Conservation (phyloP, 2,888 invertebrate genomes). For the Nemapogon koenigi region DNA sequence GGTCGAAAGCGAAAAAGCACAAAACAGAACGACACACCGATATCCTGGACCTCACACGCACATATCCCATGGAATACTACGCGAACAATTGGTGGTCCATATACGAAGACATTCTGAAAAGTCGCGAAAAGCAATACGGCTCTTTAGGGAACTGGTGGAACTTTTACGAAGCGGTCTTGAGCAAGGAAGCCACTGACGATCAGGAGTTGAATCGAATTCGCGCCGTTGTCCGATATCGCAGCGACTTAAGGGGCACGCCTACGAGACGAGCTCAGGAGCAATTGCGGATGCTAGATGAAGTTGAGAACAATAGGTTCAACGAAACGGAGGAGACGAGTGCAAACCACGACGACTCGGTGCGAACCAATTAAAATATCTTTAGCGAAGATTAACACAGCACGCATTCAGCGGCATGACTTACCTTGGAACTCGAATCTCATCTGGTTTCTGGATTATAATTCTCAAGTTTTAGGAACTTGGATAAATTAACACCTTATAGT, state of each 20-base stretch:
- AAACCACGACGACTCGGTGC: constrained; percentile 37
- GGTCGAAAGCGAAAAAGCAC: constrained; percentile 25
- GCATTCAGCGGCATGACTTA: too few relatives aligned
- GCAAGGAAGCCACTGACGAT: constrained; percentile 30
- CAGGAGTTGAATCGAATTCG: constrained; percentile 34
- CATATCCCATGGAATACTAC: constrained; percentile 51
- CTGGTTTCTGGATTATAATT: too few relatives aligned
- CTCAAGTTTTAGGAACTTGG: too few relatives aligned
- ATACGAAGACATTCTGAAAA: constrained; percentile 50
- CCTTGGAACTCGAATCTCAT: too few relatives aligned
- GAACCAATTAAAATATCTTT: constrained; percentile 1
- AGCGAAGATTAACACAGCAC: too few relatives aligned
- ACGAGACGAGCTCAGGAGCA: constrained; percentile 49
- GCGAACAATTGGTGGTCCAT: constrained; percentile 61
- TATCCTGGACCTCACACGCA: constrained; percentile 45
- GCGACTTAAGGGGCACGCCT: constrained; percentile 29
- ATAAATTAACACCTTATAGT: too few relatives aligned
- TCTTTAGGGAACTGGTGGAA: constrained; percentile 58
- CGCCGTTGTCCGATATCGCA: constrained; percentile 31
- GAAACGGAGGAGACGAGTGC: constrained; percentile 39
- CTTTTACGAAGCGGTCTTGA: constrained; percentile 46
- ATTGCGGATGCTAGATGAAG: constrained; percentile 39
- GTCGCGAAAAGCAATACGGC: constrained; percentile 50
- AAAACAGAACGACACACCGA: constrained; percentile 30
- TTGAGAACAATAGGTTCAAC: constrained; percentile 38